Percentiles rank a stretch among this genome's conserved stretches.
Evolutionary conservation across 2,113 vertebrate genomes (phyloP).

Genomic region (Bubo bubo): DNA sequence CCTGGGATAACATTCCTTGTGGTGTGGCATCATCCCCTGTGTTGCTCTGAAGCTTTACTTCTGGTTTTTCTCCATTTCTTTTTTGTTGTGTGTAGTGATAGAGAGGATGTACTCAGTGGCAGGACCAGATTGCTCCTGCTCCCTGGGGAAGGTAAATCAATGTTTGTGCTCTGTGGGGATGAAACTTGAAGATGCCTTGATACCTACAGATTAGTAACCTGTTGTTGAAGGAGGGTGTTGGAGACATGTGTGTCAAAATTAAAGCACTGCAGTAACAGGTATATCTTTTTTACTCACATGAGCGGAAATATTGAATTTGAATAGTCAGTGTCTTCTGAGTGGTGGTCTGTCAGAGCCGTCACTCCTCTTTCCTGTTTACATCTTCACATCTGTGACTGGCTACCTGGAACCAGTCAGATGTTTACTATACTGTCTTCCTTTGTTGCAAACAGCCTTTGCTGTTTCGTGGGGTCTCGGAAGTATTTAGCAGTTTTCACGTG

Average conservation of each 20-base stretch:
- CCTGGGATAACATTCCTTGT: not conserved
- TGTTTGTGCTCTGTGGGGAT: rapidly evolving
- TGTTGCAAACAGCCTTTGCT: not conserved
- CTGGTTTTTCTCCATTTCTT: not conserved
- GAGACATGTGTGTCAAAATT: not conserved
- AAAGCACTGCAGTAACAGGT: not conserved
- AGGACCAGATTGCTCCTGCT: not conserved
- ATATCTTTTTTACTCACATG: not conserved
- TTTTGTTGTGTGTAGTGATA: not conserved
- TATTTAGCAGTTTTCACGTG: constrained; percentile 27
- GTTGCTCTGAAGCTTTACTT: not conserved
- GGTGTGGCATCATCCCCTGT: not conserved
- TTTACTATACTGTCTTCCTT: not conserved
- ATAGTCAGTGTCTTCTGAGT: not conserved
- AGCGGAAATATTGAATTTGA: not conserved
- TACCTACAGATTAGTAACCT: not conserved
- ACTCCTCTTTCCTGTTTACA: not conserved
- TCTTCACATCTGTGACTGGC: not conserved
- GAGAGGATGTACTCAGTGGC: not conserved
- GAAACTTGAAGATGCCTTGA: not conserved
- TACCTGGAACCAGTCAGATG: not conserved
- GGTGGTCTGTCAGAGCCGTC: not conserved
- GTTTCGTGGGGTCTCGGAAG: not conserved
- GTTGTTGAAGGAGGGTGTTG: not conserved
- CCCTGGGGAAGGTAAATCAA: not conserved